Base-by-base conservation (phyloP, 2,113 vertebrate genomes). In the Cephalopterus ornatus region DNA sequence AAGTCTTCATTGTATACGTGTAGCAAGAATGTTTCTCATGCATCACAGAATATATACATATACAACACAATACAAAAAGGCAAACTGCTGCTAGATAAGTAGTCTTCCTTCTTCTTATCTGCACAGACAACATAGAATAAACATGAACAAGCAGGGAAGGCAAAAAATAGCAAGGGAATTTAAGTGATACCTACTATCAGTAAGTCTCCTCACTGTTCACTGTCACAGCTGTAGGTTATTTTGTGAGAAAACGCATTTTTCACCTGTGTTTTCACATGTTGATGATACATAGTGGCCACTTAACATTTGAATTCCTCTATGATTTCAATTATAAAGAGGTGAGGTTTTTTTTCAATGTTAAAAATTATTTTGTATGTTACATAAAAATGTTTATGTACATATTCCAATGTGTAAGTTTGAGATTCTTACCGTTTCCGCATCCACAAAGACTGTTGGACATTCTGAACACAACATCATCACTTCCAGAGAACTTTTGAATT, bases 371-470 rank as follows among this genome's bases (percentile, higher is more conserved):
- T 70, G 12, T 39, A 22, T n/a, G 50, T 56, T 50, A 44, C 35
- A 49, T 35, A 47, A 88, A 77, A 75, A 67, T 9, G 12, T 32
- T 44, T 74, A 85, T 55, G 55, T 58, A 88, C 46, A 22, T 22
- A 73, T 35, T 88, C n/a, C 50, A 76, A 12, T 0, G 0, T 16
- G 32, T 20, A 47, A 41, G 4, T 44, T 65, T n/a, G 55, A 85
- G 33, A 66, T 65, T 67, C 98, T 99, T 97, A 99, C 99, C 95
- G 99, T 99, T 98, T 99, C 99, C 0, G 99, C 99, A n/a, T 99
- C 99, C 97, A 99, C 98, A 84, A 99, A 98, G 96, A 99, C 99
- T 2, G 99, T 99, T 1, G 99, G 99, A 49, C 99, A 99, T 93
- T 99, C 99, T 2, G 99, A 99, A 97, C 98, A 98, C 1, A 98